These are phyloP conservation scores for Onychomys arenicola DNA, from an alignment of 2,797 vertebrate species.

Conservation along the genomic window DNA sequence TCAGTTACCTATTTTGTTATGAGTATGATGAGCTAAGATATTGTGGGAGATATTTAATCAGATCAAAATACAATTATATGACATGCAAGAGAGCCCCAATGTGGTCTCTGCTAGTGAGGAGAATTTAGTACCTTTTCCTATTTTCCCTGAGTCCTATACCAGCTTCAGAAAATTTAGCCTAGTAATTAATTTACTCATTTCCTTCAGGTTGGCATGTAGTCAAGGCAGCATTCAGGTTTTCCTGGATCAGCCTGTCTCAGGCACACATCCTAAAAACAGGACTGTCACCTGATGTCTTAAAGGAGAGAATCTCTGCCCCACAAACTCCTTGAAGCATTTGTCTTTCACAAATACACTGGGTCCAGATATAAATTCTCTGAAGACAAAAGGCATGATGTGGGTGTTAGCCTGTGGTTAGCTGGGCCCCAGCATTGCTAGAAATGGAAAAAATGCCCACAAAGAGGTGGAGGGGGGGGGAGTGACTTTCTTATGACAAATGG, in stretches of 20 bases:
- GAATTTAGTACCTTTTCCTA: not conserved
- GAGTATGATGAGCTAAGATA: not conserved
- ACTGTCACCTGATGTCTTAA: not conserved
- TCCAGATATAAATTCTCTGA: not conserved
- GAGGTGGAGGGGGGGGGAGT: not conserved
- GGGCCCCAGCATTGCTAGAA: not conserved
- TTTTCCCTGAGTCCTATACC: not conserved
- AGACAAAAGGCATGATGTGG: conserved; percentile 7
- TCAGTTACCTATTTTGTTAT: not conserved
- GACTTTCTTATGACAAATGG: conserved; percentile 72
- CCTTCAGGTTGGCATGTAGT: not conserved
- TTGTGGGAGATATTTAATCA: not conserved
- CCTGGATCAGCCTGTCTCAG: not conserved
- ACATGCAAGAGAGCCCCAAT: not conserved
- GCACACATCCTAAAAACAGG: not conserved
- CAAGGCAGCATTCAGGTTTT: not conserved
- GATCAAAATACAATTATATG: not conserved
- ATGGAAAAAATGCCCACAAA: conserved; percentile 63
- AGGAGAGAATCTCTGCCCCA: not conserved
- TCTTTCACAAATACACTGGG: not conserved
- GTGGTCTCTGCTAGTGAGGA: not conserved
- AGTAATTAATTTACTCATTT: not conserved
- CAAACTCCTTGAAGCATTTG: not conserved
- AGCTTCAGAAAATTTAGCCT: conserved; percentile 40
- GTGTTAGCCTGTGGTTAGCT: conserved; percentile 7